A percentile compares a stretch with the other conserved stretches of the same genome.
phyloP scores from a whole-genome alignment of 2,113 vertebrate species.

The Sebastes schlegelii region DNA sequence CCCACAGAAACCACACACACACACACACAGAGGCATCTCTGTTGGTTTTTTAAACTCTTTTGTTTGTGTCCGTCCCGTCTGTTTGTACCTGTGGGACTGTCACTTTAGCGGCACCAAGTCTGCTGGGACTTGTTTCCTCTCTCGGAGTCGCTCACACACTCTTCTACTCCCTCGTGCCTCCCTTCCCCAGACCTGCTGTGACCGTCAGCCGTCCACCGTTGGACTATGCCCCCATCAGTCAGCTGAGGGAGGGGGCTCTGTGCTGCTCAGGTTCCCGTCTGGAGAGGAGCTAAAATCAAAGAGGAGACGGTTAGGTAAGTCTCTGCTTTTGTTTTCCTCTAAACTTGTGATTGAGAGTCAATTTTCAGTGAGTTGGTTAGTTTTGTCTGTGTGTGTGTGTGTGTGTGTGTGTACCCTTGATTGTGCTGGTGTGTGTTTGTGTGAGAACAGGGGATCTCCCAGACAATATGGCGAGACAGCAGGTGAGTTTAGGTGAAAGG shows the following conservation, averaged over 20 bases:
- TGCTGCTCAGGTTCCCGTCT: slow-evolving; percentile 63
- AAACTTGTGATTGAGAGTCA: not conserved
- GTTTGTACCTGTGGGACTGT: slow-evolving; percentile 19
- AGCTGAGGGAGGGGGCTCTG: slow-evolving; percentile 69
- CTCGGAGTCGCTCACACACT: not conserved
- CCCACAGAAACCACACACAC: slow-evolving; percentile 26
- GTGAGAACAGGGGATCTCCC: not conserved
- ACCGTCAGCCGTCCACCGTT: slow-evolving; percentile 32
- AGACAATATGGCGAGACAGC: slow-evolving; percentile 33
- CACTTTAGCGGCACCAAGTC: slow-evolving; percentile 17
- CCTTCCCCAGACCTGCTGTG: slow-evolving; percentile 1
- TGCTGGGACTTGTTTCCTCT: slow-evolving; percentile 24
- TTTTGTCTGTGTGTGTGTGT: not conserved
- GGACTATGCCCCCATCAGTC: slow-evolving; percentile 78
- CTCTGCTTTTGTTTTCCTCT: not conserved
- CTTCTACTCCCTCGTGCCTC: not conserved
- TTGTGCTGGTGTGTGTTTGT: not conserved
- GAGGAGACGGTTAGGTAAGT: slow-evolving; percentile 60
- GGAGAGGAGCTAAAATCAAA: slow-evolving; percentile 53
- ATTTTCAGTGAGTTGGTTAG: not conserved
- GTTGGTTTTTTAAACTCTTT: slow-evolving; percentile 14
- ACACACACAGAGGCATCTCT: slow-evolving; percentile 1
- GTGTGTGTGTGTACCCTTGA: slow-evolving; percentile 1
- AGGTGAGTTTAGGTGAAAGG: slow-evolving; percentile 65
- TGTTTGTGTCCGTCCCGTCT: not conserved